phyloP scores from a whole-genome alignment of 92 coral and sea anemone genomes.

The Umimayanthus kanabou region DNA sequence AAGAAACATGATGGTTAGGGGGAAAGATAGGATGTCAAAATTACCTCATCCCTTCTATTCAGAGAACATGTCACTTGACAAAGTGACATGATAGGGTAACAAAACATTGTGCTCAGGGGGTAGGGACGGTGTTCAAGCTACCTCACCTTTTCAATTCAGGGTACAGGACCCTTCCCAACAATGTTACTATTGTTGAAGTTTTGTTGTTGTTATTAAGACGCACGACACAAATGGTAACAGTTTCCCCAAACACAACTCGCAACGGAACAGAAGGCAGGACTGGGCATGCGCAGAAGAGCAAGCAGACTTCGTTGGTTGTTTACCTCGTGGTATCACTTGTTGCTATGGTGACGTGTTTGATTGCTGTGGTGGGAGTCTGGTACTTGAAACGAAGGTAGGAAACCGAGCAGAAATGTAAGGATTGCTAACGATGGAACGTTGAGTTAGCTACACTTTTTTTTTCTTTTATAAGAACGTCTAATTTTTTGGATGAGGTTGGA shows the following conservation, averaged over 20 bases:
- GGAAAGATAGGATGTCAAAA: no score
- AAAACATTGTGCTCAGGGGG: neutral
- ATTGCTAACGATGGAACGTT: neutral
- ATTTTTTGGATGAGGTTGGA: no score
- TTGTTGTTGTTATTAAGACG: neutral
- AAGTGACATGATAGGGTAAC: neutral
- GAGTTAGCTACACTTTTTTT: no score
- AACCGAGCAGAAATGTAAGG: neutral
- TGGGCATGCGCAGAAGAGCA: slow-evolving; percentile 37
- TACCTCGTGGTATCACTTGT: slow-evolving; percentile 10
- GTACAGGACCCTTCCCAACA: neutral
- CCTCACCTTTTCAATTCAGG: neutral
- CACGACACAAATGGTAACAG: slow-evolving; percentile 2
- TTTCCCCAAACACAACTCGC: neutral
- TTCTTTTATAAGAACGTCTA: no score
- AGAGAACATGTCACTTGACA: neutral
- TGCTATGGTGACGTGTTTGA: slow-evolving; percentile 8
- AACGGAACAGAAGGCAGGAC: slow-evolving; percentile 5
- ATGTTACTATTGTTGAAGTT: neutral
- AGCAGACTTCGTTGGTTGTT: neutral
- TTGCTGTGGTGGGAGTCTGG: neutral
- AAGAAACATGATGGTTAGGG: neutral
- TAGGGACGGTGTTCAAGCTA: neutral
- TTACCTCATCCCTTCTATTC: neutral
- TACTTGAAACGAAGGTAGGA: slow-evolving; percentile 39